Conservation (phyloP, 2,888 invertebrate genomes). For the Thera obeliscata region DNA sequence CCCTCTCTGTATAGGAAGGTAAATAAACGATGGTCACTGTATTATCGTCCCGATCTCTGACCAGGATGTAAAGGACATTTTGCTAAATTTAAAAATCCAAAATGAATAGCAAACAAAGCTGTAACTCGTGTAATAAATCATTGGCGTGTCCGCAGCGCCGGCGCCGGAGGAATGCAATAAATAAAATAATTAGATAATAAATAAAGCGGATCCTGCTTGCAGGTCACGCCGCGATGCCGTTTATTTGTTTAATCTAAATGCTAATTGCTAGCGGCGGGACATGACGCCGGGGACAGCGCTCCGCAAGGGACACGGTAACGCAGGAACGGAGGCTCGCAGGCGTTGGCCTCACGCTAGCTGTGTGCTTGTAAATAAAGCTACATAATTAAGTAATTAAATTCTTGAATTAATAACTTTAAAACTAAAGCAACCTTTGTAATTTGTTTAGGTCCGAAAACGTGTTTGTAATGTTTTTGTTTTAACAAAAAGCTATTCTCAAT, state of each 20-base stretch:
- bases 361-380: too few relatives aligned
- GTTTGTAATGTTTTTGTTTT: too few relatives aligned
- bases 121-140: conserved; percentile 25
- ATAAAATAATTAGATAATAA: conserved; percentile 67
- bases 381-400: too few relatives aligned
- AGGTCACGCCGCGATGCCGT: conserved; percentile 63
- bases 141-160: conserved; percentile 10
- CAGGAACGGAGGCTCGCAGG: conserved; percentile 28
- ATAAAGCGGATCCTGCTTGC: conserved; percentile 66
- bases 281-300: conserved; percentile 24
- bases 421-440: too few relatives aligned
- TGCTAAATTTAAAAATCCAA: conserved; percentile 15
- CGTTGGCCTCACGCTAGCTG: too few relatives aligned
- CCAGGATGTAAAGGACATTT: background rate
- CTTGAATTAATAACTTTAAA: too few relatives aligned
- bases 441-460: too few relatives aligned
- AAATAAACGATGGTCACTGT: background rate
- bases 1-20: too few relatives aligned
- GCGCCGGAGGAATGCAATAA: conserved; percentile 50
- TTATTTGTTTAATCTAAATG: conserved; percentile 81
- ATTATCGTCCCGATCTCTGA: background rate
- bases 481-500: too few relatives aligned
- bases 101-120: conserved; percentile 27
- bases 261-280: conserved; percentile 63
- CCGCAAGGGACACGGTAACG: conserved; percentile 23